Evolutionary conservation across 2,888 invertebrate species (phyloP), one percentile per base, ranked within the genome.

Genomic region (Elaeidobius kamerunicus): DNA sequence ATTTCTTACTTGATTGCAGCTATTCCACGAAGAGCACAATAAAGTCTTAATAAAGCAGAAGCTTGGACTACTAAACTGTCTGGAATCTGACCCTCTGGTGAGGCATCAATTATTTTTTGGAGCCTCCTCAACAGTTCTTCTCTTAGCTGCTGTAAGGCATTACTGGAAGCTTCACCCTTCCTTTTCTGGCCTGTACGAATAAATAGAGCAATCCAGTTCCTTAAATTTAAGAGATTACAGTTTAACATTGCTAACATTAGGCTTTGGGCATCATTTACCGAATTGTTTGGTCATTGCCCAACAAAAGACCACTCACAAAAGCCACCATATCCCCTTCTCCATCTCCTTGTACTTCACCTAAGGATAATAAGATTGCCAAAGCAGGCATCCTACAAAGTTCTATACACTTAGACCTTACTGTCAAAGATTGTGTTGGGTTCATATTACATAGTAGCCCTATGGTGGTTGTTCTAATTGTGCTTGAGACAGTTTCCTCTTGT

Each of bases 161-260:
- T 79, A 64, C 84, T 82, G 0, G 83, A 83, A 2, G 72, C 67
- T 67, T 90, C 89, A 14, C 88, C 85, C 71, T 89, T 90, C 15
- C 87, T 79, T 72, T 90, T 90, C 65, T 92, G 91, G 0, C 90
- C 87, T 62, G 88, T 89, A 51, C 94, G 82, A 39, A 96, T 83
- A 67, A 92, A 96, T 66, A 89, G 81, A 1, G 93, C 91, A 72
- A 96, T 93, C 96, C 96, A 97, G 47, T 86, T 87, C 65, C 95
- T 66, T 79, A 2, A 60, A 54, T 41, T 40, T 27, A 27, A 27
- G 27, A 27, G 11, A 40, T 17, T 18, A 17, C 14, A 14, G 6
- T 39, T 39, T 39, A n/a, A n/a, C n/a, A n/a, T n/a, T n/a, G n/a
- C n/a, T n/a, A n/a, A n/a, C n/a, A n/a, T n/a, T n/a, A n/a, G n/a